Evolutionary conservation across 1,140 invertebrate species (phyloP), one percentile per base, ranked within the genome.

Genomic region (Drosophila auraria): DNA sequence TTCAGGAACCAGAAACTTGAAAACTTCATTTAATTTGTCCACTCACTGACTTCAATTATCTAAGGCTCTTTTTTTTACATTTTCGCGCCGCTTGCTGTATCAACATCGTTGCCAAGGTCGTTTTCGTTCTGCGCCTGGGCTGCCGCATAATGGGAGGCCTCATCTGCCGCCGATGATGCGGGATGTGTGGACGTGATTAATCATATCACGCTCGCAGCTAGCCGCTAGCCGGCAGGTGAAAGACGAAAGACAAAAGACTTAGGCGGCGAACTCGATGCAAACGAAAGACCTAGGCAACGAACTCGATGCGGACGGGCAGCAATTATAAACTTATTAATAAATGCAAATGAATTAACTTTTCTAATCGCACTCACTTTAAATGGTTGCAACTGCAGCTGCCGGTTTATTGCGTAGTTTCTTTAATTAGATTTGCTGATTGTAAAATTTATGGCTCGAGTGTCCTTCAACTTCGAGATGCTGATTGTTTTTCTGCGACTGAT

Each of bases 341-440:
- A 49, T 82, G 80, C 74, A 74, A 78, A 53, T 69, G 50, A 57
- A 23, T 71, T 27, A 44, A 44, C 54, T 27, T 51, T 65, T 71
- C 66, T 83, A 78, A 84, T 89, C 73, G 63, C 82, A 87, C 84
- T 87, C 84, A 87, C 84, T 90, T 81, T 79, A 79, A 84, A 72
- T 68, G 66, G 63, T 57, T 66, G n/a, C 66, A 49, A 63, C 33
- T 71, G 71, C 75, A 68, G 81, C 64, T 64, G 81, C 82, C 69
- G 72, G 44, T 58, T 58, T 50, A 51, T 70, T 83, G 33, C 36
- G 30, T 40, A 61, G 47, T 66, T 80, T 60, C 60, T 62, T 53
- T 64, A 51, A 20, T 40, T 53, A 25, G 80, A 40, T 70, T 54
- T 20, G 59, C 30, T 17, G 63, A 71, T 62, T 69, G 71, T 56